Conservation (phyloP, 2,888 invertebrate genomes). For the Hirtodrosophila alboralis region DNA sequence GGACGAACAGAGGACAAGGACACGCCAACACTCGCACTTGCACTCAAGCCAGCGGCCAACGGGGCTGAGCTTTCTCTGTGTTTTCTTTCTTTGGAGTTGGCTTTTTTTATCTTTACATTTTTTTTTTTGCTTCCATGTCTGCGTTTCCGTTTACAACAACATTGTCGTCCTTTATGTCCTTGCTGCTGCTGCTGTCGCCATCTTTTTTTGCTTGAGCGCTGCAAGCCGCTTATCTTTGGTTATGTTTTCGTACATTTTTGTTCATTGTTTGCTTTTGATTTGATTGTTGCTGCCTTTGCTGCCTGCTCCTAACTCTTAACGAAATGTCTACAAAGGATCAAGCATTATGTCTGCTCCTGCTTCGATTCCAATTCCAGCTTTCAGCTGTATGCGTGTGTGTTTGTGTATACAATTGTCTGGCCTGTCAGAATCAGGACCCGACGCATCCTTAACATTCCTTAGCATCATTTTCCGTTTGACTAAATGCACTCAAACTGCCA, state of each 20-base stretch:
- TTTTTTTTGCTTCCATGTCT: slow-evolving; percentile 56
- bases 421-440: slow-evolving; percentile 69
- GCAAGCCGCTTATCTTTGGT: slow-evolving; percentile 79
- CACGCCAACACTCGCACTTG: slow-evolving; percentile 60
- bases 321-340: slow-evolving; percentile 80
- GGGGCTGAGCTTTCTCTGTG: slow-evolving; percentile 27
- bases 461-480: slow-evolving; percentile 79
- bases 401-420: slow-evolving; percentile 45
- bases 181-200: slow-evolving; percentile 51
- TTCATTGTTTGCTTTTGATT: slow-evolving; percentile 79
- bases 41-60: slow-evolving; percentile 27
- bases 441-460: slow-evolving; percentile 54
- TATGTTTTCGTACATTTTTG: slow-evolving; percentile 80
- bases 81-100: slow-evolving; percentile 9
- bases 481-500: slow-evolving; percentile 77
- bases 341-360: slow-evolving; percentile 51
- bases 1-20: slow-evolving; percentile 67
- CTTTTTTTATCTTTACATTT: slow-evolving; percentile 39
- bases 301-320: slow-evolving; percentile 69
- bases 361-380: slow-evolving; percentile 16
- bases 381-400: slow-evolving; percentile 13
- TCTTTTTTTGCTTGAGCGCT: slow-evolving; percentile 68
- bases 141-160: slow-evolving; percentile 72
- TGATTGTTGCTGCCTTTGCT: slow-evolving; percentile 69
- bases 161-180: slow-evolving; percentile 17